These are phyloP conservation scores for Leucozona laternaria DNA, from an alignment of 2,888 invertebrate species.

Conservation along the genomic window DNA sequence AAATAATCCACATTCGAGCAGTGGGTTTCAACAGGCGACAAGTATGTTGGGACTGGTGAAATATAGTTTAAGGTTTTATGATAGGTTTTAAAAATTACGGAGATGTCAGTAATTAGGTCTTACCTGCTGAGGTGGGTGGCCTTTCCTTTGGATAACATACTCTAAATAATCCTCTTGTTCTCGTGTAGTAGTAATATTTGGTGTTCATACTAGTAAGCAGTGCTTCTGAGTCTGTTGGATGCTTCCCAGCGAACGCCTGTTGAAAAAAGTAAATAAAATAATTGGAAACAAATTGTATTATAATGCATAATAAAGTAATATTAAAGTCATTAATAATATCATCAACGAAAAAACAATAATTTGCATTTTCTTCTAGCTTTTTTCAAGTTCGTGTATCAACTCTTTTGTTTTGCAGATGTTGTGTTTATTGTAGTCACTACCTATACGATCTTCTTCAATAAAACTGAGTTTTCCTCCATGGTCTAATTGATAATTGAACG, in stretches of 20 bases:
- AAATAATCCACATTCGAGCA: slow-evolving; percentile 98
- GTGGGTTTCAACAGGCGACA: slow-evolving; percentile 96
- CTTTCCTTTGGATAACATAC: slow-evolving; percentile 97
- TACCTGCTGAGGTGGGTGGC: slow-evolving; percentile 89
- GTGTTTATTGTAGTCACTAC: not conserved
- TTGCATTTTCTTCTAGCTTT: too few relatives aligned
- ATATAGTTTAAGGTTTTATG: slow-evolving; percentile 2
- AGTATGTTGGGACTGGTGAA: slow-evolving; percentile 92
- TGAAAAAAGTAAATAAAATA: slow-evolving; percentile 76
- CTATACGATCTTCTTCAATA: not conserved
- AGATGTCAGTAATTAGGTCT: slow-evolving; percentile 76
- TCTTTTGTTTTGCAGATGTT: too few relatives aligned
- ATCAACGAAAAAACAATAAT: too few relatives aligned
- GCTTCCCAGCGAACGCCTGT: slow-evolving; percentile 90
- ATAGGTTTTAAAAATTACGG: not conserved
- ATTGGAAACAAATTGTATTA: too few relatives aligned
- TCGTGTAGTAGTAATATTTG: slow-evolving; percentile 95
- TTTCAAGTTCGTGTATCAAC: too few relatives aligned
- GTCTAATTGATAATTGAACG: not conserved
- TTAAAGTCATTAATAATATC: too few relatives aligned
- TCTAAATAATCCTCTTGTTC: slow-evolving; percentile 96
- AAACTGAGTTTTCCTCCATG: not conserved
- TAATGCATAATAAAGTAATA: too few relatives aligned
- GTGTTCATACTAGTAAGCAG: slow-evolving; percentile 91
- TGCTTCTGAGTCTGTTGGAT: slow-evolving; percentile 87